Percentiles rank a stretch among this genome's conserved stretches.
phyloP scores from a whole-genome alignment of 1,140 invertebrate species.

The Geopemphigus sp. region DNA sequence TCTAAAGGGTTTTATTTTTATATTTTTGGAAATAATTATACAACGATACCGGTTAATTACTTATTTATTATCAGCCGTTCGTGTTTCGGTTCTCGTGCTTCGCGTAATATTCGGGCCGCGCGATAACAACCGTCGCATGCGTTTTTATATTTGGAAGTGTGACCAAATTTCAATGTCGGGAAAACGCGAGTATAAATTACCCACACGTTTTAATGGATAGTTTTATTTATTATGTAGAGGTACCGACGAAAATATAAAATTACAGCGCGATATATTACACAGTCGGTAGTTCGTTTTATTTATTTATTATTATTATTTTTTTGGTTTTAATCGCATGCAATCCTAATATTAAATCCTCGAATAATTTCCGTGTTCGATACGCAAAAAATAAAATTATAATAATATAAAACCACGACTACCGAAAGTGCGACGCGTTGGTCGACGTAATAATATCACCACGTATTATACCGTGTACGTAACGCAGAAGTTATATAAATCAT shows the following conservation, averaged over 20 bases:
- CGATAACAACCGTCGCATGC: neutral
- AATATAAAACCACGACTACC: neutral
- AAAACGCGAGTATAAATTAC: neutral
- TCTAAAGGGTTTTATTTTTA: too few species aligned
- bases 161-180: neutral
- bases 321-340: neutral
- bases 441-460: neutral
- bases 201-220: too few species aligned
- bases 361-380: neutral
- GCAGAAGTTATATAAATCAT: constrained; percentile 1
- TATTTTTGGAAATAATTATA: too few species aligned
- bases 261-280: neutral
- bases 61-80: too few species aligned
- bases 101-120: too few species aligned
- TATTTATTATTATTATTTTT: neutral
- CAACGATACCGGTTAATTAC: too few species aligned
- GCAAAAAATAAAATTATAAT: neutral
- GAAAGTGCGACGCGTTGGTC: neutral
- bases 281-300: neutral
- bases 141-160: neutral
- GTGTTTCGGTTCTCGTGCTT: too few species aligned
- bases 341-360: neutral
- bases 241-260: neutral
- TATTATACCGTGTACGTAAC: neutral
- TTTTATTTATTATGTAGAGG: too few species aligned